Conservation (phyloP, 2,113 vertebrate genomes). For the Caracal caracal region DNA sequence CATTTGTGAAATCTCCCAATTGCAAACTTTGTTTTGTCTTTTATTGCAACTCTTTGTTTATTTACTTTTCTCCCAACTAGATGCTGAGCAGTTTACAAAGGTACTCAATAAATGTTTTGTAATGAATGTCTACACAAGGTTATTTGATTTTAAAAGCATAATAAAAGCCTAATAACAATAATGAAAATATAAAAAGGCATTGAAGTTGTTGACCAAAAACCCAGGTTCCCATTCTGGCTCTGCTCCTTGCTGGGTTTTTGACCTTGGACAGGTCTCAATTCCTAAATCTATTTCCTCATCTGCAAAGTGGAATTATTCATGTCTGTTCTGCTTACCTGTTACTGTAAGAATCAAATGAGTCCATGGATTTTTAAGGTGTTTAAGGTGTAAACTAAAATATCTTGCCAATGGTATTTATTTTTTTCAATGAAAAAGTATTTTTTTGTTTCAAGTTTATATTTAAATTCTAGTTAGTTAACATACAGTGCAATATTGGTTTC, state of each 20-base stretch:
- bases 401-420: background rate
- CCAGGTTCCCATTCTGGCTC: background rate
- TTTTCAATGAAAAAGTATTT: background rate
- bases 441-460: too few species aligned
- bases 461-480: too few species aligned
- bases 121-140: background rate
- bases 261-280: background rate
- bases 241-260: background rate
- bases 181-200: background rate
- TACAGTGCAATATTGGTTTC: too few species aligned
- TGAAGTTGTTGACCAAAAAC: background rate
- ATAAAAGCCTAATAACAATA: background rate
- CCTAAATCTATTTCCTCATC: conserved; percentile 47
- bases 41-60: background rate
- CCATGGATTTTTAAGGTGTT: background rate
- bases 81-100: background rate
- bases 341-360: background rate
- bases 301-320: conserved; percentile 1
- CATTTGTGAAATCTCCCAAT: background rate
- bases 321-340: background rate
- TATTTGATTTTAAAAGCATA: background rate
- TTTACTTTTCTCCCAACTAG: background rate
- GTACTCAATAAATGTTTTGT: background rate
- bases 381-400: background rate
- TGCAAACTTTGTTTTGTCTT: background rate